Conservation (phyloP, 2,888 invertebrate species). For the Ormyrus thymus region DNA sequence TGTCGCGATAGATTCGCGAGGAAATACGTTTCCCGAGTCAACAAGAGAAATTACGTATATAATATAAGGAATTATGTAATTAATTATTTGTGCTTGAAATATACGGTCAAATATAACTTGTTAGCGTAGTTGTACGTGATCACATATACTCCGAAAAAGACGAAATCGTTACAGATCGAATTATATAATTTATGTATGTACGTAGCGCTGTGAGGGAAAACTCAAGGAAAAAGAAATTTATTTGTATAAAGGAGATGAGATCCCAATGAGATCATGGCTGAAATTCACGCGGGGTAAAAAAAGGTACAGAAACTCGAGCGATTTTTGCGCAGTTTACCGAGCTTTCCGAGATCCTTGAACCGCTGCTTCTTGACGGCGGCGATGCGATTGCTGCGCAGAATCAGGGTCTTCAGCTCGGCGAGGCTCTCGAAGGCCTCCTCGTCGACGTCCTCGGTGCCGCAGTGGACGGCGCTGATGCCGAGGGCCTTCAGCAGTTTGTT, state of each 20-base stretch:
- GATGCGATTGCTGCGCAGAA: conserved; percentile 49
- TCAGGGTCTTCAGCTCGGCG: conserved; percentile 48
- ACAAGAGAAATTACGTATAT: conserved; percentile 28
- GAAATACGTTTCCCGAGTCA: conserved; percentile 37
- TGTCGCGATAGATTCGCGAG: conserved; percentile 41
- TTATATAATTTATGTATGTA: conserved; percentile 40
- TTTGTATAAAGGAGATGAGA: conserved; percentile 49
- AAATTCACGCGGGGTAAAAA: no score
- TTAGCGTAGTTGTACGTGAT: conserved; percentile 16
- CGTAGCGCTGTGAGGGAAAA: conserved; percentile 48
- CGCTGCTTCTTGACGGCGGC: conserved; percentile 48
- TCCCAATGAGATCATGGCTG: no score
- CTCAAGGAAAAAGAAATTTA: conserved; percentile 39
- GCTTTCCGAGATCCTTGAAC: conserved; percentile 54
- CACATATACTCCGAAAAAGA: conserved; percentile 17
- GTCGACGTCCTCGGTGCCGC: conserved; percentile 50
- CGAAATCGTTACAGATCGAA: conserved; percentile 29
- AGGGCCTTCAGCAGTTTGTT: not conserved
- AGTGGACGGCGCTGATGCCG: conserved; percentile 51
- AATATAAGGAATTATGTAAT: conserved; percentile 33
- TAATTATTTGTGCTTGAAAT: conserved; percentile 26
- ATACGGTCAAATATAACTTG: conserved; percentile 6
- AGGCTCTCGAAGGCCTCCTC: conserved; percentile 54
- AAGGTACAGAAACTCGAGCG: no score
- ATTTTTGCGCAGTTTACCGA: no score